Evolutionary conservation across 2,888 invertebrate species (phyloP).

Genomic region (Spialia ferax): DNA sequence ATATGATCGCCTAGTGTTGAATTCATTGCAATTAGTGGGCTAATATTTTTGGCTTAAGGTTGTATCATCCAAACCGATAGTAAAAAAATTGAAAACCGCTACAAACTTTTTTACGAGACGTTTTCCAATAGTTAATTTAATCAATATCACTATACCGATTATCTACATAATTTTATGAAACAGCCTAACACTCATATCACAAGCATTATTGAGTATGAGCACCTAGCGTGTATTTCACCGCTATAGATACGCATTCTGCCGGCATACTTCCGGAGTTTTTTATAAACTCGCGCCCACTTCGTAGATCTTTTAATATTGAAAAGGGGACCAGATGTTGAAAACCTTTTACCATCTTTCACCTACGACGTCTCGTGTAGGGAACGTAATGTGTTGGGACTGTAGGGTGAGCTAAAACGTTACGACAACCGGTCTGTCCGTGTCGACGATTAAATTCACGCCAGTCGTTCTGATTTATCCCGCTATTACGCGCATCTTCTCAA

Average conservation of each 20-base stretch:
- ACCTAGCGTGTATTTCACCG: slow-evolving; percentile 23
- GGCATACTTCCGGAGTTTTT: slow-evolving; percentile 54
- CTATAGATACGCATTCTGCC: slow-evolving; percentile 35
- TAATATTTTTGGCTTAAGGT: not conserved
- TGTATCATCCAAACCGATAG: not conserved
- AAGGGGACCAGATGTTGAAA: slow-evolving; percentile 75
- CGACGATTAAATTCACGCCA: slow-evolving; percentile 38
- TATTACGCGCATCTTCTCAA: slow-evolving; percentile 25
- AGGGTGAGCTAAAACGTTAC: slow-evolving; percentile 57
- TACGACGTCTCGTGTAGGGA: slow-evolving; percentile 46
- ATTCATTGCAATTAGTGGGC: not conserved
- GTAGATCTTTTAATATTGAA: slow-evolving; percentile 72
- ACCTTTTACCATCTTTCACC: slow-evolving; percentile 68
- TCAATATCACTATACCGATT: not conserved
- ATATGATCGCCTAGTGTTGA: not conserved
- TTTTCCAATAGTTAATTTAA: not conserved
- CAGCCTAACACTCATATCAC: not conserved
- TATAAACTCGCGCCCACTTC: slow-evolving; percentile 67
- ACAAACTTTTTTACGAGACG: too few species aligned
- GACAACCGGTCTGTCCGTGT: slow-evolving; percentile 31
- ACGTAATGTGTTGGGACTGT: slow-evolving; percentile 42
- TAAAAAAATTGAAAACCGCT: too few species aligned
- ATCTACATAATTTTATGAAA: not conserved
- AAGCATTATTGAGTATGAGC: not conserved
- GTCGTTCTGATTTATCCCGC: slow-evolving; percentile 37